phyloP scores from a whole-genome alignment of 2,888 invertebrate species.

The Axea sp. region DNA sequence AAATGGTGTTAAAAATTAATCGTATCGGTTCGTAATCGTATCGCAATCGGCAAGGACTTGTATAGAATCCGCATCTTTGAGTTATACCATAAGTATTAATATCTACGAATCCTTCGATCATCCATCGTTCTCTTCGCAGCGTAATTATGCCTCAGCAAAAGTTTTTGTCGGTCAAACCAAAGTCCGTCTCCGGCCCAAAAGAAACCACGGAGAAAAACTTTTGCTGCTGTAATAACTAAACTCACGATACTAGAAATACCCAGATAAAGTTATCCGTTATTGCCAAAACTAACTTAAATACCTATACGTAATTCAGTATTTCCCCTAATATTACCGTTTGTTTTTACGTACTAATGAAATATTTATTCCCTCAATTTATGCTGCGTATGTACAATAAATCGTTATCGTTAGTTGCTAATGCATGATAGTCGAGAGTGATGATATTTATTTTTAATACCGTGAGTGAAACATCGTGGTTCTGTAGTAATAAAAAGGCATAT shows the following conservation, averaged over 20 bases:
- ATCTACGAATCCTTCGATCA: constrained; percentile 25
- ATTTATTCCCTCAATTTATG: constrained; percentile 32
- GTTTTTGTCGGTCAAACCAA: constrained; percentile 12
- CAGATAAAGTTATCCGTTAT: constrained; percentile 43
- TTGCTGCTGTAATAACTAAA: constrained; percentile 23
- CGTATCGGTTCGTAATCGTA: constrained; percentile 35
- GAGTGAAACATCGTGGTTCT: constrained; percentile 43
- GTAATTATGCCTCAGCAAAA: no score
- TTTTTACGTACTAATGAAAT: constrained; percentile 44
- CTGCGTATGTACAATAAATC: constrained; percentile 48
- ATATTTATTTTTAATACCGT: constrained; percentile 43
- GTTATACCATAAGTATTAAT: constrained; percentile 28
- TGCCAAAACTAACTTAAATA: constrained; percentile 53
- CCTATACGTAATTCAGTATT: constrained; percentile 33
- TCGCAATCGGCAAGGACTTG: constrained; percentile 48
- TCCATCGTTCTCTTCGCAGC: constrained; percentile 4
- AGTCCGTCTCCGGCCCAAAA: no score
- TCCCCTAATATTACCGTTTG: constrained; percentile 27
- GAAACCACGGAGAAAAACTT: no score
- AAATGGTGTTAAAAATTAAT: constrained; percentile 57
- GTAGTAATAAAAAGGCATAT: constrained; percentile 60
- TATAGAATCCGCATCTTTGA: constrained; percentile 37
- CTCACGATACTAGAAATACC: constrained; percentile 45
- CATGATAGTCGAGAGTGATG: constrained; percentile 30
- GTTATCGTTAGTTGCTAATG: constrained; percentile 22